phyloP scores from a whole-genome alignment of 2,113 vertebrate genomes.

The Sinocyclocheilus grahami region DNA sequence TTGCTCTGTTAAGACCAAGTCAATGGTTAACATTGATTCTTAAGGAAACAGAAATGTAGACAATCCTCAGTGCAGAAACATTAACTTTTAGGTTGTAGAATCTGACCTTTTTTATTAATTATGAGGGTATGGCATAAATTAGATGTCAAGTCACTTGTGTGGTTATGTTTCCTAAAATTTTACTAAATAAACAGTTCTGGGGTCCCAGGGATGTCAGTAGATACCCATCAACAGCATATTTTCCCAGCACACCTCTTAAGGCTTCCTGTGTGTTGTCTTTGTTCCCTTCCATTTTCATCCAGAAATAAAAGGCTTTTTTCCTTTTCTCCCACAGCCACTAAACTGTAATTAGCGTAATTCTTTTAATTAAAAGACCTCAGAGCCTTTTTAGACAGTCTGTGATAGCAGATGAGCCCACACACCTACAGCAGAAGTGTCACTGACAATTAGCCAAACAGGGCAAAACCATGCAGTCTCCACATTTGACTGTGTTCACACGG shows the following conservation, averaged over 20 bases:
- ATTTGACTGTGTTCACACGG: not conserved
- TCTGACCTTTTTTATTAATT: not conserved
- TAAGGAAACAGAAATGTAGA: slow-evolving; percentile 17
- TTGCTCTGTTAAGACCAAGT: slow-evolving; percentile 49
- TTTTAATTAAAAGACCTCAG: slow-evolving; percentile 69
- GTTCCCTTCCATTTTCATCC: slow-evolving; percentile 19
- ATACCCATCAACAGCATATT: not conserved
- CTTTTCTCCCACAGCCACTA: slow-evolving; percentile 51
- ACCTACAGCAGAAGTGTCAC: slow-evolving; percentile 58
- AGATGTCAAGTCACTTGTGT: not conserved
- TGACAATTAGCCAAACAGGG: slow-evolving; percentile 46
- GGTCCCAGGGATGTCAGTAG: not conserved
- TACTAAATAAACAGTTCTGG: not conserved
- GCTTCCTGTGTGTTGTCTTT: slow-evolving; percentile 2
- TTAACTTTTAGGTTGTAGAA: not conserved
- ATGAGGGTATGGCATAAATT: not conserved
- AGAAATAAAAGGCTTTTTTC: slow-evolving; percentile 57
- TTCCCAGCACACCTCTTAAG: slow-evolving; percentile 8
- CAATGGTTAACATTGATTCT: not conserved
- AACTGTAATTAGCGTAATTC: slow-evolving; percentile 70
- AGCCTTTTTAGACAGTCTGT: slow-evolving; percentile 54
- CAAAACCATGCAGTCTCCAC: slow-evolving; percentile 36
- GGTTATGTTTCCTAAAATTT: not conserved
- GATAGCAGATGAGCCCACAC: slow-evolving; percentile 61
- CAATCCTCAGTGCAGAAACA: not conserved